Conservation (phyloP, 2,113 vertebrate species). For the Otolemur garnettii region DNA sequence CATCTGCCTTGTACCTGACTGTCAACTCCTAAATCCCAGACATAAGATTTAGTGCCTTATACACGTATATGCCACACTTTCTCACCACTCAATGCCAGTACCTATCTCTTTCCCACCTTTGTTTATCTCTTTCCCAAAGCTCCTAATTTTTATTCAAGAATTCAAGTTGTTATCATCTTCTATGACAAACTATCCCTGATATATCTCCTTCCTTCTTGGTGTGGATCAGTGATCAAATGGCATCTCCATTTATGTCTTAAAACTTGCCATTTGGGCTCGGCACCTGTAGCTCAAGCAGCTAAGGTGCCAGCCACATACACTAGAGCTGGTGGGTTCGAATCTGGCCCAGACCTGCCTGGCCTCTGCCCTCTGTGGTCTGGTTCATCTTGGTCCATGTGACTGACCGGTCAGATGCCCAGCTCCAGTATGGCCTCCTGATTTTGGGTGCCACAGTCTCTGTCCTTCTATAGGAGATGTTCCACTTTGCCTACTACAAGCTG, state of each 20-base stretch:
- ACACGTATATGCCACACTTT: neutral
- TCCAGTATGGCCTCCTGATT: constrained; percentile 86
- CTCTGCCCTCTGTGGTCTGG: constrained; percentile 86
- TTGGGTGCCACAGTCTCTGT: constrained; percentile 88
- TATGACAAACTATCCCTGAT: neutral
- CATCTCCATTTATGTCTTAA: neutral
- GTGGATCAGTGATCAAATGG: neutral
- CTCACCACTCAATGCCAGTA: neutral
- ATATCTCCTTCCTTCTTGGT: neutral
- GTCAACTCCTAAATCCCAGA: constrained; percentile 22
- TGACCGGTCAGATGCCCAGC: constrained; percentile 81
- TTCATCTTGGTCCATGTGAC: constrained; percentile 86
- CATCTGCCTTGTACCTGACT: neutral
- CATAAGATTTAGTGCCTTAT: neutral
- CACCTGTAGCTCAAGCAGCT: too few relatives aligned
- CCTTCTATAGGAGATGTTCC: constrained; percentile 88
- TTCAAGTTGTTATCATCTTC: neutral
- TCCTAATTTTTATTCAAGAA: constrained; percentile 24
- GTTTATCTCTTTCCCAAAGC: neutral
- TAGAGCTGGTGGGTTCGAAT: too few relatives aligned
- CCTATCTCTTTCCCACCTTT: neutral
- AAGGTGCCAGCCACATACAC: too few relatives aligned
- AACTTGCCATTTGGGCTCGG: neutral
- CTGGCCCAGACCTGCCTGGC: too few relatives aligned
- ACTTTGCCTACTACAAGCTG: constrained; percentile 89